A percentile compares a stretch with the other conserved stretches of the same genome.
Evolutionary conservation across 2,888 invertebrate genomes (phyloP).

Genomic region (Herminia tarsipennalis): DNA sequence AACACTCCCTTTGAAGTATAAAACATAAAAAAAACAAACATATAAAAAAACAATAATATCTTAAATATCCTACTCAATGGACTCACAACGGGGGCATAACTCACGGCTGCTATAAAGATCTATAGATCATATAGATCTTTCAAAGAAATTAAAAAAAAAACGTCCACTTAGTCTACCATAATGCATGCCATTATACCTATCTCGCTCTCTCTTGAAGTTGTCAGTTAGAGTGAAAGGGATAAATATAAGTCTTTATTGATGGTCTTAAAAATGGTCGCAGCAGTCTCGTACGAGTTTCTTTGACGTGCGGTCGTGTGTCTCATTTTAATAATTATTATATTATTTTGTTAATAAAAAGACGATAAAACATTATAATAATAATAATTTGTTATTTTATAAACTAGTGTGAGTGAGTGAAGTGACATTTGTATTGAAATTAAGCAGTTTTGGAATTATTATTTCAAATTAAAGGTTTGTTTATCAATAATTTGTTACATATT

Average conservation of each 20-base stretch:
- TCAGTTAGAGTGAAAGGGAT: slow-evolving; percentile 46
- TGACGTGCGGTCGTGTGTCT: slow-evolving; percentile 20
- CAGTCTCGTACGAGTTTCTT: slow-evolving; percentile 53
- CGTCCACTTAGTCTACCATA: slow-evolving; percentile 67
- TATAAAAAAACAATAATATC: slow-evolving; percentile 40
- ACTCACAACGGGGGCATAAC: slow-evolving; percentile 71
- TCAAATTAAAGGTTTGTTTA: slow-evolving; percentile 8
- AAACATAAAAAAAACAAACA: slow-evolving; percentile 10
- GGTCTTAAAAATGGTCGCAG: slow-evolving; percentile 22
- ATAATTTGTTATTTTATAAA: slow-evolving; percentile 4
- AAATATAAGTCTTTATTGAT: slow-evolving; percentile 53
- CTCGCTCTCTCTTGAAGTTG: slow-evolving; percentile 43
- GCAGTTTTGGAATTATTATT: slow-evolving; percentile 6
- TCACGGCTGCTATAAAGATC: slow-evolving; percentile 74
- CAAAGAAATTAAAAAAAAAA: slow-evolving; percentile 81
- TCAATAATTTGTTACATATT: neutral
- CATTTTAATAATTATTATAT: slow-evolving; percentile 14
- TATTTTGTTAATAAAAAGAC: slow-evolving; percentile 19
- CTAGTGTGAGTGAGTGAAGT: slow-evolving; percentile 22
- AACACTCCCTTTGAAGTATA: neutral
- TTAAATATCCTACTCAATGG: slow-evolving; percentile 52
- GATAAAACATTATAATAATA: slow-evolving; percentile 12
- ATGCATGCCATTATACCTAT: slow-evolving; percentile 78
- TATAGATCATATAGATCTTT: slow-evolving; percentile 79
- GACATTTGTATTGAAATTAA: slow-evolving; percentile 9